phyloP scores from a whole-genome alignment of 2,113 vertebrate genomes.

The Phalacrocorax pelagicus region DNA sequence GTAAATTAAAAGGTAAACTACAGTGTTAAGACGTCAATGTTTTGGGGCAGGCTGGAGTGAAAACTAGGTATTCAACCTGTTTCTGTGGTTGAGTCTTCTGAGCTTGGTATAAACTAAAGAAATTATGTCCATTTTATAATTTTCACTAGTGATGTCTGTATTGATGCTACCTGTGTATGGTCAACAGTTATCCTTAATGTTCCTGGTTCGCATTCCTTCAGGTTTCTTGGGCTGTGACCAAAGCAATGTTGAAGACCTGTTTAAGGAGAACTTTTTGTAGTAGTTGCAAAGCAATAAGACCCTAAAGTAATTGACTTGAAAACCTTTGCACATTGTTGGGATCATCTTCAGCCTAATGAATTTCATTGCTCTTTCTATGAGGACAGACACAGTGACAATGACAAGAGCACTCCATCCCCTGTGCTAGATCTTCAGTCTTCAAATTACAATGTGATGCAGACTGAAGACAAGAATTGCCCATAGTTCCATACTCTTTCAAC shows the following conservation, averaged over 20 bases:
- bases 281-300: not conserved
- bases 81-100: not conserved
- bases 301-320: not conserved
- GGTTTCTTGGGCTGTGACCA: not conserved
- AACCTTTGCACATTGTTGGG: not conserved
- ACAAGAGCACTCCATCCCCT: not conserved
- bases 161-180: not conserved
- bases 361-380: too few species aligned
- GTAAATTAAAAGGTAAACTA: not conserved
- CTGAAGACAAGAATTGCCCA: not conserved
- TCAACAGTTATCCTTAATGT: not conserved
- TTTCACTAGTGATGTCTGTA: not conserved
- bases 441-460: too few species aligned
- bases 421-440: not conserved
- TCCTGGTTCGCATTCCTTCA: not conserved
- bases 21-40: not conserved
- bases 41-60: not conserved
- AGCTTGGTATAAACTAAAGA: not conserved
- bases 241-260: not conserved
- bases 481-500: not conserved
- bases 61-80: not conserved
- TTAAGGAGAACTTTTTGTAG: not conserved
- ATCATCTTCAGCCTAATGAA: not conserved
- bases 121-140: not conserved
- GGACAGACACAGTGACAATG: not conserved